Conservation (phyloP, 23 tunicate species). For the Halocynthia aurantium region DNA sequence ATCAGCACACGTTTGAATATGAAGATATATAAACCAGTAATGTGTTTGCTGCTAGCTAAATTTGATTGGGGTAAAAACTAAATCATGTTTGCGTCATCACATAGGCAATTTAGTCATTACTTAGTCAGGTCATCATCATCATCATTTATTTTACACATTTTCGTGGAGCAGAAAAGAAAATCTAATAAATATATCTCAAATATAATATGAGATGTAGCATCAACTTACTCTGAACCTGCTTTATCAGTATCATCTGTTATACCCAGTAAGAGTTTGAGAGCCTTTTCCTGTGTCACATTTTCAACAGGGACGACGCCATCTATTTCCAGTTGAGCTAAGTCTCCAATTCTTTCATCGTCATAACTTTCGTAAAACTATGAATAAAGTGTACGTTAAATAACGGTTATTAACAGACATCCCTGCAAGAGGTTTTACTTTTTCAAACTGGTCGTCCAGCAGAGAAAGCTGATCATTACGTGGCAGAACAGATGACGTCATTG, state of each 20-base stretch:
- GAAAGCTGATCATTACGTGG: slow-evolving; percentile 62
- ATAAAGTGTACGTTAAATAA: neutral
- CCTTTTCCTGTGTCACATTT: slow-evolving; percentile 30
- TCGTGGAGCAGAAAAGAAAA: too few relatives aligned
- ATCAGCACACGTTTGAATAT: too few relatives aligned
- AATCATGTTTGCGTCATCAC: too few relatives aligned
- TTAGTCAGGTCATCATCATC: too few relatives aligned
- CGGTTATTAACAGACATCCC: neutral
- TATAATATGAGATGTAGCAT: too few relatives aligned
- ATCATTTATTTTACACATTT: too few relatives aligned
- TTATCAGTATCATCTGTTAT: slow-evolving; percentile 17
- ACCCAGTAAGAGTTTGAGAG: slow-evolving; percentile 39
- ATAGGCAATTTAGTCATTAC: too few relatives aligned
- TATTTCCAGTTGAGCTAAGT: slow-evolving; percentile 54
- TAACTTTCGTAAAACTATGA: slow-evolving; percentile 62
- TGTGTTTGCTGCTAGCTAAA: too few relatives aligned
- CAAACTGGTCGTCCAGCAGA: slow-evolving; percentile 76
- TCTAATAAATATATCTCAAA: too few relatives aligned
- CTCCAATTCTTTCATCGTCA: slow-evolving; percentile 68
- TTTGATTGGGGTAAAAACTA: too few relatives aligned
- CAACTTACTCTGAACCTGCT: neutral
- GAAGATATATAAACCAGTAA: too few relatives aligned
- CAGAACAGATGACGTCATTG: slow-evolving; percentile 83
- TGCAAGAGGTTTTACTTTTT: slow-evolving; percentile 34
- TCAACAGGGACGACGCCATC: slow-evolving; percentile 74